Evolutionary conservation across 2,888 invertebrate species (phyloP).

Genomic region (Thera obeliscata): DNA sequence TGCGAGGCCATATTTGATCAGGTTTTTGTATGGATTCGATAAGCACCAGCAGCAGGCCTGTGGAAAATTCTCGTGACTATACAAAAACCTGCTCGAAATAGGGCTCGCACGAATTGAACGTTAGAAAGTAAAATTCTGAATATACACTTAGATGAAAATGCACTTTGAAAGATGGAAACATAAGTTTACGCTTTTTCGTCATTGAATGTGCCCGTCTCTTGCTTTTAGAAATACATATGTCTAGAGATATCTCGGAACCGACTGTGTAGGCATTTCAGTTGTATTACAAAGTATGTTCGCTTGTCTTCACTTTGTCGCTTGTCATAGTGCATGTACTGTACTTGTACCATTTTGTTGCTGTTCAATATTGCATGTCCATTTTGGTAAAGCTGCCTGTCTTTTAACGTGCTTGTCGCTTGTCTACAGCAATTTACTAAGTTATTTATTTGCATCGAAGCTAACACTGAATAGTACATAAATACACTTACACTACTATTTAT

Average conservation of each 20-base stretch:
- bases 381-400: slow-evolving; percentile 15
- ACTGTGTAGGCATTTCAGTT: background rate
- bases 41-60: no score
- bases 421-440: slow-evolving; percentile 2
- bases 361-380: slow-evolving; percentile 14
- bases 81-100: no score
- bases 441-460: slow-evolving; percentile 7
- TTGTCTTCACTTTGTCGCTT: slow-evolving; percentile 27
- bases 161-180: background rate
- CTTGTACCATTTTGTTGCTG: background rate
- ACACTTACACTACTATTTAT: background rate
- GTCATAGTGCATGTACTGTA: slow-evolving; percentile 14
- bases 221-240: background rate
- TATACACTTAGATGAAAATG: background rate
- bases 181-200: background rate
- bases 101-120: no score
- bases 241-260: background rate
- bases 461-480: slow-evolving; percentile 12
- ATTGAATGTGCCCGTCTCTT: background rate
- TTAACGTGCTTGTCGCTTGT: background rate
- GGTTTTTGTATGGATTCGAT: no score
- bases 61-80: no score
- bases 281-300: slow-evolving; percentile 21
- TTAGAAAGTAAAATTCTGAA: no score
- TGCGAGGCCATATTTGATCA: no score